A percentile compares a stretch with the other conserved stretches of the same genome.
Conservation (phyloP, 2,797 vertebrate genomes). For the Apodemus agrarius region DNA sequence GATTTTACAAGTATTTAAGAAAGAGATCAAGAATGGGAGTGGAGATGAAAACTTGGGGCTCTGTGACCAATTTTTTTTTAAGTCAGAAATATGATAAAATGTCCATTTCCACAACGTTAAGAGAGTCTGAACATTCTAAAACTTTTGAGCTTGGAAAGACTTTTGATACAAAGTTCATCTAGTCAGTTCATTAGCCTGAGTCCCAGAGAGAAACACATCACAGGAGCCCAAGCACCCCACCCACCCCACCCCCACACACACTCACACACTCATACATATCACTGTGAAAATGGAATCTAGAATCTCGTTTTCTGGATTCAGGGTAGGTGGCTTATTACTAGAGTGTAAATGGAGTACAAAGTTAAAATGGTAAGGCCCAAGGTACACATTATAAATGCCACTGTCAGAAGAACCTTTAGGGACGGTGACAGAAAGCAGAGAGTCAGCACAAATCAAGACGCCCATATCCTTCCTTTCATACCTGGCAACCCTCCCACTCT, state of each 20-base stretch:
- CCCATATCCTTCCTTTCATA: background rate
- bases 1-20: background rate
- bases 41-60: background rate
- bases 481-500: background rate
- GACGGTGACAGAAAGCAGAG: background rate
- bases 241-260: background rate
- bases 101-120: background rate
- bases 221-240: background rate
- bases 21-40: background rate
- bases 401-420: background rate
- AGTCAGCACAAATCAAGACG: background rate
- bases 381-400: background rate
- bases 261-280: background rate
- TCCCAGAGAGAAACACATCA: background rate
- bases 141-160: background rate
- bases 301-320: background rate
- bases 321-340: background rate
- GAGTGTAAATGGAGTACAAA: background rate
- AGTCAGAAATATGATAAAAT: slow-evolving; percentile 44
- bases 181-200: background rate
- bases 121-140: slow-evolving; percentile 26
- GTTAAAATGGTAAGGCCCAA: background rate
- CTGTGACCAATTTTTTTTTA: background rate
- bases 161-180: background rate
- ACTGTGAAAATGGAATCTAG: background rate